These are phyloP conservation scores for Drosophila mayri DNA, from an alignment of 1,140 invertebrate species.

Conservation along the genomic window DNA sequence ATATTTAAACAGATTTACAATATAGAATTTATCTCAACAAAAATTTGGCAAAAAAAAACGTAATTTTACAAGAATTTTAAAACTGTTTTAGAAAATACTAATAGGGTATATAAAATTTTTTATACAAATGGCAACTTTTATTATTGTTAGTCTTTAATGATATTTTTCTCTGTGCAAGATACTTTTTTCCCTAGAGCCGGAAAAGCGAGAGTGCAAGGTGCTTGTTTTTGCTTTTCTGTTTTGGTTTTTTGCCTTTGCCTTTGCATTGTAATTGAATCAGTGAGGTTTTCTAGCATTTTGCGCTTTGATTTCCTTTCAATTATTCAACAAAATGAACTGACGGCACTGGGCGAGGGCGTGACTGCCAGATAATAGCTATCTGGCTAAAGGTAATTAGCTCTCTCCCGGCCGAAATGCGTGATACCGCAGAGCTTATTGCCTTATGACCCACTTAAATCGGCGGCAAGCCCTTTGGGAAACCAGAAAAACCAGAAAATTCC, in stretches of 20 bases:
- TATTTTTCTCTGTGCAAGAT: neutral
- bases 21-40: no score
- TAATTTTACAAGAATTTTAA: neutral
- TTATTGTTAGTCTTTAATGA: no score
- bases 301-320: conserved; percentile 66
- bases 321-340: conserved; percentile 56
- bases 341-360: conserved; percentile 23
- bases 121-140: neutral
- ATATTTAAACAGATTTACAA: no score
- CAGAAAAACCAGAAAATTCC: conserved; percentile 37
- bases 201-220: conserved; percentile 15
- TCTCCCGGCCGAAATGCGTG: conserved; percentile 13
- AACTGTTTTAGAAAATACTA: neutral
- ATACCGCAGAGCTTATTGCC: conserved; percentile 45
- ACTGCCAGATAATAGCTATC: conserved; percentile 51
- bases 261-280: conserved; percentile 45
- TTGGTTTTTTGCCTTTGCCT: conserved; percentile 1
- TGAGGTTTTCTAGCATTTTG: conserved; percentile 30
- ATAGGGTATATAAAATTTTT: no score
- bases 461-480: conserved; percentile 56
- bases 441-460: conserved; percentile 59
- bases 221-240: conserved; percentile 9
- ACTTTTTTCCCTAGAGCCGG: conserved; percentile 1
- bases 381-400: conserved; percentile 33
- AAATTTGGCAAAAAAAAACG: no score